These are phyloP conservation scores for Bombus ignitus DNA, from an alignment of 1,140 invertebrate species.

Conservation along the genomic window DNA sequence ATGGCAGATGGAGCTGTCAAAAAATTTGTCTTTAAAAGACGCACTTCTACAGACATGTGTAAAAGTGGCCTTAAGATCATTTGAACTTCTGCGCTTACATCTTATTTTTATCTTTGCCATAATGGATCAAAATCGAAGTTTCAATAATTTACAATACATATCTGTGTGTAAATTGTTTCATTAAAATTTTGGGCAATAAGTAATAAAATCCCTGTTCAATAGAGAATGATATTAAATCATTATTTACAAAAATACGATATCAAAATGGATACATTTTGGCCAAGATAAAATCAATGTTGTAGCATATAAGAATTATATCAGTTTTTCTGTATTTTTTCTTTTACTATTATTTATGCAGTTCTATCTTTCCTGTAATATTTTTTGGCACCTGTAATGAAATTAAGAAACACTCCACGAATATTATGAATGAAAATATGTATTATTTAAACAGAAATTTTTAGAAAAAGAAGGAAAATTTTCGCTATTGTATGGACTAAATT, in stretches of 20 bases:
- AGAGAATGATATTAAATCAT: background rate
- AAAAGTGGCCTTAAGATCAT: background rate
- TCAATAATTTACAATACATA: background rate
- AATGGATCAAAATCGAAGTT: background rate
- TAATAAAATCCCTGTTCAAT: background rate
- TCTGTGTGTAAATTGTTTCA: background rate
- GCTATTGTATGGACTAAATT: background rate
- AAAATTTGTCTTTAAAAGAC: background rate
- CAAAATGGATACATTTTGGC: conserved; percentile 3
- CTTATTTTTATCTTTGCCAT: background rate
- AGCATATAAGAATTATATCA: background rate
- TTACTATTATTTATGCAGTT: background rate
- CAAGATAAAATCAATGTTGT: background rate
- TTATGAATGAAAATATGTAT: background rate
- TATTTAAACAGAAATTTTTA: background rate
- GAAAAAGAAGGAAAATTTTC: too few relatives aligned
- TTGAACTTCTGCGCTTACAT: background rate
- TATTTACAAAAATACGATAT: conserved; percentile 3
- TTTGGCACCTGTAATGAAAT: conserved; percentile 22
- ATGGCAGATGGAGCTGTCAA: background rate
- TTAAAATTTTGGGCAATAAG: background rate
- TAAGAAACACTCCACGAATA: background rate
- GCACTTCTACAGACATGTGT: background rate
- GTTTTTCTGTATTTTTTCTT: background rate
- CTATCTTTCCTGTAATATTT: background rate